Conservation (phyloP, 2,113 vertebrate genomes). For the Mustelus asterias region DNA sequence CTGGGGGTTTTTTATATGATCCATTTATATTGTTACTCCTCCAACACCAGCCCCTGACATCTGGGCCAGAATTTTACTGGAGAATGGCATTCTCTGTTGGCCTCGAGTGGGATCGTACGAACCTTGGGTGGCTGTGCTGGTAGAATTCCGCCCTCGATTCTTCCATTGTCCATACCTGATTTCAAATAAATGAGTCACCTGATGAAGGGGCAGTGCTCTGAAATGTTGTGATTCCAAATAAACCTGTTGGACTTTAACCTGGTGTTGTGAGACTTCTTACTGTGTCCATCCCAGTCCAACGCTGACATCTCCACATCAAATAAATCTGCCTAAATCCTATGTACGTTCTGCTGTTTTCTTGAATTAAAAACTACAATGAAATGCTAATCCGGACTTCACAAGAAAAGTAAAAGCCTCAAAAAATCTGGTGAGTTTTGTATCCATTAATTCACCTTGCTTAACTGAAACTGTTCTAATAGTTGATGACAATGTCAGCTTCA, state of each 20-base stretch:
- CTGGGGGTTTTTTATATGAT: neutral
- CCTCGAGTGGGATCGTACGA: no score
- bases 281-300: no score
- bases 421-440: neutral
- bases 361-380: neutral
- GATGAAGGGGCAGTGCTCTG: no score
- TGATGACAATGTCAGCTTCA: neutral
- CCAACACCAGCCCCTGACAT: neutral
- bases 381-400: neutral
- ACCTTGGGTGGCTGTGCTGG: no score
- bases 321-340: neutral
- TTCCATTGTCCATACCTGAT: neutral
- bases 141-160: neutral
- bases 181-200: no score
- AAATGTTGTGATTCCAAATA: no score
- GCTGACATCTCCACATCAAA: neutral
- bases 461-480: neutral
- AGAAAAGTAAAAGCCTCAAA: neutral
- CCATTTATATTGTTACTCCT: neutral
- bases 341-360: neutral
- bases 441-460: neutral
- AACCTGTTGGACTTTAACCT: no score
- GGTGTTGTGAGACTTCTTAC: no score
- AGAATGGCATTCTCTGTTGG: no score
- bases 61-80: no score